These are phyloP conservation scores for Cebidichthys violaceus DNA, from an alignment of 2,113 vertebrate genomes.

Conservation along the genomic window DNA sequence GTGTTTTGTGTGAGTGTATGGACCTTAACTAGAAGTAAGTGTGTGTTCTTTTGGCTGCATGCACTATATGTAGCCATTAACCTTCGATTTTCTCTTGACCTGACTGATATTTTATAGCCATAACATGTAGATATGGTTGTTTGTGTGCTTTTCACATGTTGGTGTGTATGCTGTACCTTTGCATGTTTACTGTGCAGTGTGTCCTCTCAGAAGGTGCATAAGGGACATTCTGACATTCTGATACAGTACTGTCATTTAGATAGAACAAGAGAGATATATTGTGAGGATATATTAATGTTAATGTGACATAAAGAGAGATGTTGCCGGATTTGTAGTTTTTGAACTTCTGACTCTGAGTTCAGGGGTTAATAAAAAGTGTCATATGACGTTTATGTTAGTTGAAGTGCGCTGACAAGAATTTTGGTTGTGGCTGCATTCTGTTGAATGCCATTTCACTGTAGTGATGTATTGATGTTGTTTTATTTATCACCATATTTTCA, in stretches of 20 bases:
- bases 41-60: background rate
- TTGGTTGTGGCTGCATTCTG: background rate
- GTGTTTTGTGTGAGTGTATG: background rate
- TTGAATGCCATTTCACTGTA: background rate
- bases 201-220: background rate
- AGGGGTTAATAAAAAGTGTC: background rate
- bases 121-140: background rate
- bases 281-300: background rate
- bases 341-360: background rate
- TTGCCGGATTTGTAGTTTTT: background rate
- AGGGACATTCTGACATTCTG: slow-evolving; percentile 1
- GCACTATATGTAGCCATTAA: background rate
- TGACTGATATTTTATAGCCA: background rate
- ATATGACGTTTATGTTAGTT: background rate
- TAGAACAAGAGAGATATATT: background rate
- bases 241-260: background rate
- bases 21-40: background rate
- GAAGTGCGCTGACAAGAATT: background rate
- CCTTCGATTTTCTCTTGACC: background rate
- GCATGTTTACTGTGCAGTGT: background rate
- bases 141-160: background rate
- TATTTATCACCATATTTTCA: background rate
- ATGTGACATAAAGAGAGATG: background rate
- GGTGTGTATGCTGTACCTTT: background rate
- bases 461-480: background rate